Conservation (phyloP, 2,797 vertebrate genomes). For the Channa striata region DNA sequence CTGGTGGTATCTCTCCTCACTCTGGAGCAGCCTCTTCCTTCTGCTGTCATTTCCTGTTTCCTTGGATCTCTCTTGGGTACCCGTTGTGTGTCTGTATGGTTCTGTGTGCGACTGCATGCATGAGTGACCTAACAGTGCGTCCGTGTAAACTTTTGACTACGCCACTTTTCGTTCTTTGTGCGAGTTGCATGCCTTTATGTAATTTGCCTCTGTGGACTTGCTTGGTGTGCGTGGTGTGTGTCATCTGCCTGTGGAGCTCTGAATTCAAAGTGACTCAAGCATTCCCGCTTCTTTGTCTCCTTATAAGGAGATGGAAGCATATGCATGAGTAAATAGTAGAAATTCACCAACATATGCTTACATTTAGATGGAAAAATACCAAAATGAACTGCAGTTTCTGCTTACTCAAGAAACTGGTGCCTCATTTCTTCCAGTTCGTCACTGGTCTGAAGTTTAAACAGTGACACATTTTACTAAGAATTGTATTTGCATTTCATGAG, state of each 20-base stretch:
- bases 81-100: conserved; percentile 36
- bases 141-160: not conserved
- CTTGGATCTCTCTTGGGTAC: conserved; percentile 83
- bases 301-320: conserved; percentile 17
- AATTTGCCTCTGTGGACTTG: conserved; percentile 4
- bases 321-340: conserved; percentile 19
- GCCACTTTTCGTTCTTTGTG: not conserved
- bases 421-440: conserved; percentile 26
- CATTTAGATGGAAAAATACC: not conserved
- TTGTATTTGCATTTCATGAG: not conserved
- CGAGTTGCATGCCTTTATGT: conserved; percentile 30
- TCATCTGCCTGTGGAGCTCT: conserved; percentile 9
- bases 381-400: not conserved
- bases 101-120: conserved; percentile 17
- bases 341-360: conserved; percentile 4
- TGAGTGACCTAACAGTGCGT: conserved; percentile 17
- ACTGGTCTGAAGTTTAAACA: conserved; percentile 7
- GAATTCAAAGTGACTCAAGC: conserved; percentile 21
- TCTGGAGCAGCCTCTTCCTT: conserved; percentile 80
- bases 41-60: conserved; percentile 86
- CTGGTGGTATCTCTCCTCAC: conserved; percentile 78
- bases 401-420: not conserved
- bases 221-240: conserved; percentile 8
- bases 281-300: conserved; percentile 5
- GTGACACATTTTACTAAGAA: conserved; percentile 10